Conservation (phyloP, 1,140 invertebrate genomes). For the Megalopta genalis region DNA sequence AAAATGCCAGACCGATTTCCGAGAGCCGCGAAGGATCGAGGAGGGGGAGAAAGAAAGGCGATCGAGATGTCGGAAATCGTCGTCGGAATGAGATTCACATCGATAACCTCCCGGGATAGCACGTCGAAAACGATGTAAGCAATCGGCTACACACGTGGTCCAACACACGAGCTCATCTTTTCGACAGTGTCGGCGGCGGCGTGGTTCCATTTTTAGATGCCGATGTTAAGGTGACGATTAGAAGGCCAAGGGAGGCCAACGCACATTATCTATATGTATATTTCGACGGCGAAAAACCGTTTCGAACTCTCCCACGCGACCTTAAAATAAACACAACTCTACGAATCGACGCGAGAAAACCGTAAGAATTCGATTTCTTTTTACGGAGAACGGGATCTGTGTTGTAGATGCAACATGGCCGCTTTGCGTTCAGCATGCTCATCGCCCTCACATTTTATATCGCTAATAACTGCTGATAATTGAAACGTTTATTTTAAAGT, state of each 20-base stretch:
- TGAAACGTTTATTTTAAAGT: no score
- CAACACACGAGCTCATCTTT: constrained; percentile 12
- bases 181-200: background rate
- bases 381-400: background rate
- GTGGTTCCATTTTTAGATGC: constrained; percentile 40
- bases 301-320: constrained; percentile 9
- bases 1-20: no score
- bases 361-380: background rate
- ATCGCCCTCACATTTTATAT: no score
- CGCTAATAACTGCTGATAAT: no score
- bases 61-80: background rate
- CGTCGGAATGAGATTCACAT: background rate
- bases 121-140: background rate
- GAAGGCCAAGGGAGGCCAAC: constrained; percentile 30
- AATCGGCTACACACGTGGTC: constrained; percentile 17
- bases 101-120: background rate
- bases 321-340: background rate
- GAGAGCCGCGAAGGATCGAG: no score
- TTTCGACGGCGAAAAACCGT: background rate
- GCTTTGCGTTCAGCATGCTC: no score
- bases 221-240: constrained; percentile 34
- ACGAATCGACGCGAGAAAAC: background rate
- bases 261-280: constrained; percentile 20
- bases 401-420: no score
- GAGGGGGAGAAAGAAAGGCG: background rate